A percentile compares a stretch with the other conserved stretches of the same genome.
Evolutionary conservation across 2,888 invertebrate genomes (phyloP).

Genomic region (Ferdinandea cuprea): DNA sequence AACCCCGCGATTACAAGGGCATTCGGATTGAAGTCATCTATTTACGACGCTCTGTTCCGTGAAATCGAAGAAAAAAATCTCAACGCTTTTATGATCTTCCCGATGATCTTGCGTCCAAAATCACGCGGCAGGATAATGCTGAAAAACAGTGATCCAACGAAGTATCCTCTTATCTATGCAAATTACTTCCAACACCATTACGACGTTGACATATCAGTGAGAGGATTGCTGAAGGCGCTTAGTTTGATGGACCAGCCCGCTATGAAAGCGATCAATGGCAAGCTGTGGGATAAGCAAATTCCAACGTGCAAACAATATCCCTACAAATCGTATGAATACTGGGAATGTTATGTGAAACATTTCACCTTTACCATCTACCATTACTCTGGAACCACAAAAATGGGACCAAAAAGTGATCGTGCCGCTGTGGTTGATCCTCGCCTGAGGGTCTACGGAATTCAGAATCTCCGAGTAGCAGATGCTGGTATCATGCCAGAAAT

Average conservation of each 20-base stretch:
- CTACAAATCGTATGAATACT: constrained; percentile 86
- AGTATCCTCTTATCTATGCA: constrained; percentile 87
- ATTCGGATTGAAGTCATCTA: constrained; percentile 83
- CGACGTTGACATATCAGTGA: constrained; percentile 86
- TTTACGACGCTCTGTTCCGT: constrained; percentile 83
- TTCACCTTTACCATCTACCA: constrained; percentile 87
- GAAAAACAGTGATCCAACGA: constrained; percentile 86
- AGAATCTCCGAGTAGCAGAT: constrained; percentile 84
- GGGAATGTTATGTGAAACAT: constrained; percentile 87
- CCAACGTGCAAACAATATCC: constrained; percentile 85
- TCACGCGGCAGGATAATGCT: constrained; percentile 88
- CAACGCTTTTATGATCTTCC: constrained; percentile 85
- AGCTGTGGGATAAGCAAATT: constrained; percentile 84
- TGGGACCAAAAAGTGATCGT: constrained; percentile 86
- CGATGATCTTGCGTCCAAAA: constrained; percentile 87
- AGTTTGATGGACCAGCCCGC: constrained; percentile 83
- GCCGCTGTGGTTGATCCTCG: constrained; percentile 87
- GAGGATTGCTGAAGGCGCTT: constrained; percentile 85
- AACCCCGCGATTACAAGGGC: constrained; percentile 81
- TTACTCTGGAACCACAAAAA: constrained; percentile 86
- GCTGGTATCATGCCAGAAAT: constrained; percentile 85
- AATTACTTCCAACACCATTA: constrained; percentile 87
- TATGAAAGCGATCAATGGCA: constrained; percentile 84
- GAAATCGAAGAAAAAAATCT: constrained; percentile 79
- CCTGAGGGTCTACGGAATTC: constrained; percentile 84